Base-by-base conservation (phyloP, 2,797 vertebrate species). In the Danio albolineatus region DNA sequence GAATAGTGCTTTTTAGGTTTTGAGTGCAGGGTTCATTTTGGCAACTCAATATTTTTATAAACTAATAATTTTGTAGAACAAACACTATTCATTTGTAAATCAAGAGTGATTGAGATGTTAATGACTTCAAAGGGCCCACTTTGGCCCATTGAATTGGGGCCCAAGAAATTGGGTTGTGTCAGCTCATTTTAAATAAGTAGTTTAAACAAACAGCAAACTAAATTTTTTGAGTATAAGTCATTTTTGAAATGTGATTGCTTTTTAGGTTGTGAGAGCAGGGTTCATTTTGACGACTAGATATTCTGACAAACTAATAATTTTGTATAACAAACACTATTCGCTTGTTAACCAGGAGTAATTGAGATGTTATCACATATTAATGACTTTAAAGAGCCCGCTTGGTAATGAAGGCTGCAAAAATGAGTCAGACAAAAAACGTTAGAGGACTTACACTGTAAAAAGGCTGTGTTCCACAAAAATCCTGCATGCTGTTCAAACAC, bases 301-400 rank as follows among this genome's bases (percentile, higher is more conserved):
- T 73, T 73, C 43, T 38, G 6, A 38, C 41, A 28, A 46, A 73
- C 10, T 16, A 10, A 46, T 71, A 56, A 19, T 43, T 46, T 44
- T 46, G 8, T 36, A 36, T 10, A 44, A 36, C n/a, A 6, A 60
- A 60, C 7, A 17, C 8, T 7, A 12, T 73, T 17, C 6, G 4
- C 17, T 72, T 72, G 69, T 57, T 39, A 57, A 43, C 6, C 4
- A 16, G 28, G 8, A 4, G 4, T 56, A 19, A 19, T n/a, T 76
- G 43, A 66, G 48, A 73, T 64, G 39, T 69, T 41, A 64, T 53
- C 59, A 75, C 13, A 39, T 54, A 70, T 69, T 61, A 76, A 71
- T 62, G 48, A 77, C 36, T 41, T 76, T 51, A 72, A 73, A 17
- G 41, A 57, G 36, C 13, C 60, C 54, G 12, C 53, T 74, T 41